Evolutionary conservation across 1,140 invertebrate species (phyloP), one percentile per base, ranked within the genome.

Genomic region (Brachystomella parvula): DNA sequence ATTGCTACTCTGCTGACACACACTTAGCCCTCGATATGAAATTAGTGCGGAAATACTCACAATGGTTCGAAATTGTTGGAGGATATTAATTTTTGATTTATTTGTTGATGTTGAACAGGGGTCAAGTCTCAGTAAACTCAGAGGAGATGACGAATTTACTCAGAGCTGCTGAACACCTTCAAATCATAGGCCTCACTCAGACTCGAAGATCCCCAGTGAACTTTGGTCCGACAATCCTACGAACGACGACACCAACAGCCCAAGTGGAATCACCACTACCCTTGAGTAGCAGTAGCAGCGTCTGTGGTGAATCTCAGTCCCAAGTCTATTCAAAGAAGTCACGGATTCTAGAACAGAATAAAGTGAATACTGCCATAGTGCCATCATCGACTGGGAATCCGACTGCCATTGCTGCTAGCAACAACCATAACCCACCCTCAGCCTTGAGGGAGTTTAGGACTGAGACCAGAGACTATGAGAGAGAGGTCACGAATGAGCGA

Each of bases 41-140:
- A n/a, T n/a, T n/a, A n/a, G n/a, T n/a, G n/a, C n/a, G n/a, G n/a
- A n/a, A n/a, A n/a, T n/a, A n/a, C n/a, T n/a, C n/a, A n/a, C n/a
- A n/a, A n/a, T n/a, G n/a, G n/a, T n/a, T n/a, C n/a, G n/a, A n/a
- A n/a, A n/a, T n/a, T n/a, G n/a, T n/a, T n/a, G n/a, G n/a, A n/a
- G n/a, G n/a, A n/a, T n/a, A n/a, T n/a, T n/a, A n/a, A n/a, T n/a
- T n/a, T n/a, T 53, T 53, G 9, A 19, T 53, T 53, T 15, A 24
- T 6, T 53, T 53, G 6, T 26, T 9, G 12, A 53, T 26, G 15
- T 53, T 15, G 24, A 53, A 15, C 64, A 71, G 91, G 79, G 92
- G 92, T 74, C 92, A 94, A 80, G 91, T 94, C 71, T 93, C 91
- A 84, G 90, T 94, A 73, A 89, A 92, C 79, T 91, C 94, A 78